Conservation (phyloP, 2,113 vertebrate genomes). For the Sinocyclocheilus maitianheensis region DNA sequence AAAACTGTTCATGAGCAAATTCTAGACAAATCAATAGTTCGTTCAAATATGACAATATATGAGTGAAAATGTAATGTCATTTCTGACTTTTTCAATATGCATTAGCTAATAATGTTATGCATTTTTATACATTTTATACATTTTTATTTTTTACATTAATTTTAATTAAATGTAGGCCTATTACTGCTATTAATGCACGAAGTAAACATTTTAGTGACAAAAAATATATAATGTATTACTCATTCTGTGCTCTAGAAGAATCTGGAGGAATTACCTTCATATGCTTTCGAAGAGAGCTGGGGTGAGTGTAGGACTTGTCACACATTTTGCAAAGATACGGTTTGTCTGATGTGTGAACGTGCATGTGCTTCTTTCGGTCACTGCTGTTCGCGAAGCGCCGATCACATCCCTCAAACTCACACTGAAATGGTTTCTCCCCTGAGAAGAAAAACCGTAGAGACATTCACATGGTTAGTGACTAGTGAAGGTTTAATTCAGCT, state of each 20-base stretch:
- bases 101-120: background rate
- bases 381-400: constrained; percentile 97
- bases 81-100: background rate
- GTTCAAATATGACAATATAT: background rate
- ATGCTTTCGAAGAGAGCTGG: constrained; percentile 95
- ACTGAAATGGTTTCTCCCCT: constrained; percentile 99
- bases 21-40: background rate
- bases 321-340: constrained; percentile 99
- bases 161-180: background rate
- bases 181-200: background rate
- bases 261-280: constrained; percentile 87
- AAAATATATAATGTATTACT: background rate
- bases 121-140: background rate
- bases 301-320: constrained; percentile 98
- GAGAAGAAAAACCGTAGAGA: constrained; percentile 43
- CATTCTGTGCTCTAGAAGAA: background rate
- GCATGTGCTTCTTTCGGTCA: constrained; percentile 98
- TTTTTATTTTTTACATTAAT: background rate
- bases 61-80: background rate
- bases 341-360: constrained; percentile 97
- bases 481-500: background rate
- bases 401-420: constrained; percentile 97
- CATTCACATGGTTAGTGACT: background rate
- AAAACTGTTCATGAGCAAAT: background rate
- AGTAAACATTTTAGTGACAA: background rate